Base-by-base conservation (phyloP, 2,113 vertebrate species). In the Neopipo cinnamomea region DNA sequence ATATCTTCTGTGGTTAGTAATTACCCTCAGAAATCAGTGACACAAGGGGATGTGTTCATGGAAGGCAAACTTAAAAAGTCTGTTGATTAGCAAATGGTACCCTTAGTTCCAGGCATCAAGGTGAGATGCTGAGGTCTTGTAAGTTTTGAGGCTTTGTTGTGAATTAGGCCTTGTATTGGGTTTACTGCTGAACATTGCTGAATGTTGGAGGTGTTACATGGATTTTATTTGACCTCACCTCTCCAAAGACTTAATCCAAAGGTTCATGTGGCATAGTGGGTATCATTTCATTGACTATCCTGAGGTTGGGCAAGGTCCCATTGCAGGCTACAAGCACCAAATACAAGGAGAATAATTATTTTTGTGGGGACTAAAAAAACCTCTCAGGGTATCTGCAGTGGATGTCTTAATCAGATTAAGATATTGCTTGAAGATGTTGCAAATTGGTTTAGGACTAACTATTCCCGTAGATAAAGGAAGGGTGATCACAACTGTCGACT, bases 1-100 rank as follows among this genome's bases (percentile, higher is more conserved):
- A 98, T 98, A 98, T 98, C 98, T 96, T 97, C 96, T 93, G 90
- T 96, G 91, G 97, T 96, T 97, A 97, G 97, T 97, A 98, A 98
- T 98, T 98, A 98, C 95, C 91, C 96, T 89, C 95, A 95, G 92
- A 84, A 95, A 95, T 95, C 95, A 97, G 83, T 66, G 93, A 96
- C 96, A 95, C 92, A 89, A 95, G 66, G 80, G 85, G 67, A 91
- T 92, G 62, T 91, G 79, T 52, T 91, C 82, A 35, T 71, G 76
- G 90, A 88, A 93, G 87, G 50, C 72, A 58, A 94, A 93, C 61
- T 73, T 85, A 70, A 89, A 74, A 95, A 86, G n/a, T 89, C 65
- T 94, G 71, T 87, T 96, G 87, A 89, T 95, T 92, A 96, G 88
- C 68, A 96, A 90, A 93, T 88, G 71, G 75, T 90, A 85, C 74